A percentile compares a stretch with the other conserved stretches of the same genome.
These are phyloP conservation scores for Penaeus vannamei DNA, from an alignment of 1,140 invertebrate species.

Conservation along the genomic window DNA sequence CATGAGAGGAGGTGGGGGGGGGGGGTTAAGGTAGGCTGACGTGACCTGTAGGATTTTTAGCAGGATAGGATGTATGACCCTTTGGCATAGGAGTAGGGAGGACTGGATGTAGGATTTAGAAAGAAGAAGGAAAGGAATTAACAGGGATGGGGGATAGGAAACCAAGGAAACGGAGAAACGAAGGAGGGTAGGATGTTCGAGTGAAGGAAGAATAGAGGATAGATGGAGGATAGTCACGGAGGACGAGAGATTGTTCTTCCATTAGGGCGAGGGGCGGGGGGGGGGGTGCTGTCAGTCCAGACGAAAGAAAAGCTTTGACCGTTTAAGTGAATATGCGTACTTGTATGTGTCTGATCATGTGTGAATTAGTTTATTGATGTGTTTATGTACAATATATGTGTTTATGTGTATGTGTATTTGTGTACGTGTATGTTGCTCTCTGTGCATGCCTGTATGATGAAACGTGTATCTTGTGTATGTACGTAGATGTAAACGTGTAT, in stretches of 20 bases:
- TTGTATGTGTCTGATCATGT: no score
- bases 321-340: no score
- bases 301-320: neutral
- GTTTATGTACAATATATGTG: no score
- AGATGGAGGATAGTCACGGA: neutral
- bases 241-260: no score
- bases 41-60: neutral
- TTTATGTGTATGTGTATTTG: no score
- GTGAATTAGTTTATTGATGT: no score
- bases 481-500: no score
- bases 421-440: no score
- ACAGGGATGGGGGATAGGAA: neutral
- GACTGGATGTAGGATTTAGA: neutral
- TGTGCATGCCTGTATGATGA: no score
- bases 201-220: neutral
- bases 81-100: neutral
- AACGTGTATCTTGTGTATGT: no score
- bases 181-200: neutral
- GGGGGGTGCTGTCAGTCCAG: neutral
- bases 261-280: neutral
- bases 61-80: neutral
- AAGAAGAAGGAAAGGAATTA: neutral
- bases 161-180: neutral
- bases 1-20: neutral
- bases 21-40: neutral